phyloP scores from a whole-genome alignment of 1,140 invertebrate species.

The Tenebrio molitor region DNA sequence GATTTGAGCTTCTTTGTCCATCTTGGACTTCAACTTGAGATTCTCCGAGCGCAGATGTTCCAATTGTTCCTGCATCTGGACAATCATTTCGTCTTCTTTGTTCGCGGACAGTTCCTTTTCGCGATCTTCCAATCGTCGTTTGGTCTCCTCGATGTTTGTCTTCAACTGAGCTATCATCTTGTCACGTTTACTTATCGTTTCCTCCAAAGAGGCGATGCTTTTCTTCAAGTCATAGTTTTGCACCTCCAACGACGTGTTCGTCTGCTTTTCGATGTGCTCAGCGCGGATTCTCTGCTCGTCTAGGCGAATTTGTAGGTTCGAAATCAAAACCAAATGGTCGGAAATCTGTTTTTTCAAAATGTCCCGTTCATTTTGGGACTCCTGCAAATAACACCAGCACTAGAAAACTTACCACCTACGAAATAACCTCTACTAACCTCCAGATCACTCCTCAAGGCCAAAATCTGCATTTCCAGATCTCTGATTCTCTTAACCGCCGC shows the following conservation, averaged over 20 bases:
- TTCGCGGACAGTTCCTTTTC: constrained; percentile 70
- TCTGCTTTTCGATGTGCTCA: constrained; percentile 77
- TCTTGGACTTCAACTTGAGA: constrained; percentile 68
- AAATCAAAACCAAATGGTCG: constrained; percentile 84
- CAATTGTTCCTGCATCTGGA: constrained; percentile 71
- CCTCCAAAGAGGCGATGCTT: constrained; percentile 71
- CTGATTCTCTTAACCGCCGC: constrained; percentile 79
- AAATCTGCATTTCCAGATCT: constrained; percentile 81
- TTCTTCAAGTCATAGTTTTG: constrained; percentile 76
- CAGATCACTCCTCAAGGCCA: constrained; percentile 71
- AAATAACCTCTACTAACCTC: constrained; percentile 72
- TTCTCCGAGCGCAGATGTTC: constrained; percentile 71
- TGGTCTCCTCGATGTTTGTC: constrained; percentile 66
- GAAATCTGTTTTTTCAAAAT: constrained; percentile 83
- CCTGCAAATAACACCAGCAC: constrained; percentile 72
- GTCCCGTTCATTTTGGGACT: constrained; percentile 83
- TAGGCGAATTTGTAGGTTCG: constrained; percentile 81
- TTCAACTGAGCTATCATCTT: constrained; percentile 72
- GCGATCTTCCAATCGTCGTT: constrained; percentile 67
- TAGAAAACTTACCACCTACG: too few species aligned
- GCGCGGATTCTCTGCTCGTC: constrained; percentile 82
- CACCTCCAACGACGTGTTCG: constrained; percentile 75
- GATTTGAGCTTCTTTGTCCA: constrained; percentile 66
- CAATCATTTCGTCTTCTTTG: constrained; percentile 67
- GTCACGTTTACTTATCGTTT: constrained; percentile 72